Evolutionary conservation across 1,140 invertebrate genomes (phyloP).

Genomic region (Pseudomyrmex gracilis): DNA sequence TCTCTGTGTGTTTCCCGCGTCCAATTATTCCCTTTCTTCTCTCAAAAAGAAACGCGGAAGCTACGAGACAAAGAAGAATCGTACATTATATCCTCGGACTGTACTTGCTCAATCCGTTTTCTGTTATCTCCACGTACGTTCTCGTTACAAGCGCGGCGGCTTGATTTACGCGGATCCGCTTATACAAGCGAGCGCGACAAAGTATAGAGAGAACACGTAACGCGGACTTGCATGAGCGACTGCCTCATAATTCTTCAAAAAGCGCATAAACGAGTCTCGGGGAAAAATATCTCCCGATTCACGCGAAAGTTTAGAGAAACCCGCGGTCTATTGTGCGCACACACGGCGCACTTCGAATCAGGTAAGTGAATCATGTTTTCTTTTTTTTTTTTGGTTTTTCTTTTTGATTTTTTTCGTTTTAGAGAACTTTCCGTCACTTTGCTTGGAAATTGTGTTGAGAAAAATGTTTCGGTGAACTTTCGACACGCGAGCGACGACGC

Average conservation of each 20-base stretch:
- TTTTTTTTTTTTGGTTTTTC: background rate
- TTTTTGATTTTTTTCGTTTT: conserved; percentile 17
- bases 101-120: no score
- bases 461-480: background rate
- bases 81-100: background rate
- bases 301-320: background rate
- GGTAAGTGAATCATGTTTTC: background rate
- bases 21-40: background rate
- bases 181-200: conserved; percentile 5
- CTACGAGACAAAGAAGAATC: background rate
- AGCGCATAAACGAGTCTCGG: conserved; percentile 13
- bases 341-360: background rate
- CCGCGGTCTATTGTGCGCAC: background rate
- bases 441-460: background rate
- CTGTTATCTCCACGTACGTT: background rate
- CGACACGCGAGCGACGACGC: no score
- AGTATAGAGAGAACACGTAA: conserved; percentile 3
- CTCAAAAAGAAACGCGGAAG: background rate
- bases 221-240: background rate
- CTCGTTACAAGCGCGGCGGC: background rate
- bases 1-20: background rate
- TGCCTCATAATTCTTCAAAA: conserved; percentile 4
- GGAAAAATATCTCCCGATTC: background rate
- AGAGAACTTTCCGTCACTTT: background rate
- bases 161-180: conserved; percentile 16